Base-by-base conservation (phyloP, 2,888 invertebrate species). In the Acanthoscelides obtectus region DNA sequence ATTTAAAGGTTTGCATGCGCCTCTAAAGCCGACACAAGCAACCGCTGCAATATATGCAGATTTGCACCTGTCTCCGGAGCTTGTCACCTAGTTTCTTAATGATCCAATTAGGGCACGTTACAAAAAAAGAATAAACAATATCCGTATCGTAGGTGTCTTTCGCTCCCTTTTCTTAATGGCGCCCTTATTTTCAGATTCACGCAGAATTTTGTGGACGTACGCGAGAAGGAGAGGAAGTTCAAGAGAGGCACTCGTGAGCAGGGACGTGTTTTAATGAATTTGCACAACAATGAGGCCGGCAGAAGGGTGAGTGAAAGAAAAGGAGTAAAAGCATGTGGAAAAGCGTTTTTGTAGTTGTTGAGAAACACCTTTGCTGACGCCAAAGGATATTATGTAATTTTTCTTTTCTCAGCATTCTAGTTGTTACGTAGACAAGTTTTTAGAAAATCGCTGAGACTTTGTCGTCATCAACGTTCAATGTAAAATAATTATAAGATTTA, bases 271-370 rank as follows among this genome's bases (percentile, higher is more conserved):
- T 88, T 98, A 76, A 98, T 99, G 96, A 98, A 99, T 87, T 87
- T 98, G 71, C 98, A 98, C 85, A 99, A 99, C 87, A 99, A 99
- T 85, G 98, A 99, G 85, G 99, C 98, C 64, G 99, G 99, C 17
- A 88, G 99, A 83, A 89, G 97, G 91, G 98, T 98, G 45, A 45
- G 45, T 45, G 45, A 45, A 12, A 45, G 8, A 45, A 45, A 45
- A 4, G 12, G 45, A 45, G 45, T 45, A 12, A 45, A 45, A 45
- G 45, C 45, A 12, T 45, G 45, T 12, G 17, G 45, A 17, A 45
- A 45, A 45, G 45, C 45, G 45, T 45, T 45, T 45, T 45, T 45
- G 45, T 6, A 45, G 45, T 12, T 45, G 45, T 45, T 45, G 45
- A 45, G 17, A 45, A 1, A 45, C 45, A 45, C 45, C 45, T 45